These are phyloP conservation scores for Oedothorax gibbosus DNA, from an alignment of 1,140 invertebrate genomes.

Conservation along the genomic window DNA sequence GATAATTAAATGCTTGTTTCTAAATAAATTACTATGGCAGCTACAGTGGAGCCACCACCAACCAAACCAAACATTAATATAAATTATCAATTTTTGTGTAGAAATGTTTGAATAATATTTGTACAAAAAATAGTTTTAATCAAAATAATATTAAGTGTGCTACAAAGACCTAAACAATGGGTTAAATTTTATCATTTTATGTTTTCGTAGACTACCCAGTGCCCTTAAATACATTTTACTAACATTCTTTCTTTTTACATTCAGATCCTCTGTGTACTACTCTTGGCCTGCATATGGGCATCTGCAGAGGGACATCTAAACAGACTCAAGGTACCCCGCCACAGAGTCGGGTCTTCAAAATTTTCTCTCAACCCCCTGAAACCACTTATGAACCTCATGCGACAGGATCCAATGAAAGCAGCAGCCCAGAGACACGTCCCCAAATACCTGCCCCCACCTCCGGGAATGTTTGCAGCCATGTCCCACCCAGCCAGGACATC, in stretches of 20 bases:
- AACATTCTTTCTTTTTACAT: background rate
- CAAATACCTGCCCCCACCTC: constrained; percentile 47
- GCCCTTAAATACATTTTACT: background rate
- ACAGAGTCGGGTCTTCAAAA: constrained; percentile 31
- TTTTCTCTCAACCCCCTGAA: constrained; percentile 48
- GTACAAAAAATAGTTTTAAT: no score
- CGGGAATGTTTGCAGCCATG: constrained; percentile 31
- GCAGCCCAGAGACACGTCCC: constrained; percentile 25
- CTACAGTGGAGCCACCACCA: no score
- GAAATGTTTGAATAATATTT: no score
- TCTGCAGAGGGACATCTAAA: constrained; percentile 22
- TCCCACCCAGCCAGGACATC: constrained; percentile 29
- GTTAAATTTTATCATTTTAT: no score
- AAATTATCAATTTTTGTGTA: no score
- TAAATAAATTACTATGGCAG: no score
- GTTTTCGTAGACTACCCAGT: no score
- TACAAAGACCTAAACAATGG: no score
- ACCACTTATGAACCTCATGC: constrained; percentile 41
- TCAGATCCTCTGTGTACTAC: constrained; percentile 15
- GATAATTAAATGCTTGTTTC: no score
- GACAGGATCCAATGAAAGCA: constrained; percentile 52
- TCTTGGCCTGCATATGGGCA: constrained; percentile 18
- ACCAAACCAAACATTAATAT: no score
- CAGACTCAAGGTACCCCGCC: constrained; percentile 39
- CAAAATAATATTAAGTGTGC: no score